Conservation (phyloP, 1,140 invertebrate genomes). For the Panulirus ornatus region DNA sequence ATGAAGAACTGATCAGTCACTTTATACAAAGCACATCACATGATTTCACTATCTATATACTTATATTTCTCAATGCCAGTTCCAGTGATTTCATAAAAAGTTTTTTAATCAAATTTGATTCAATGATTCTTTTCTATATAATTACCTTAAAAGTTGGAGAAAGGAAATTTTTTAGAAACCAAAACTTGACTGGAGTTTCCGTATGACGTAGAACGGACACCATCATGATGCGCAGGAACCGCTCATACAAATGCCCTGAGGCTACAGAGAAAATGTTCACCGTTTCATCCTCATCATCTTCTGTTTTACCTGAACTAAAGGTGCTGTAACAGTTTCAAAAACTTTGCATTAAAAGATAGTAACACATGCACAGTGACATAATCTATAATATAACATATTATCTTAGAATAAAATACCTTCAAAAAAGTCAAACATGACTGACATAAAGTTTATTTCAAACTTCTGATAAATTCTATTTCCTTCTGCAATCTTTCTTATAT, state of each 20-base stretch:
- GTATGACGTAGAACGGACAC: slow-evolving; percentile 97
- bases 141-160: slow-evolving; percentile 95
- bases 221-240: slow-evolving; percentile 99
- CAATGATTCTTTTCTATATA: too few species aligned
- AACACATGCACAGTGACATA: not conserved
- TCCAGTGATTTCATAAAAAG: too few species aligned
- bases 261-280: slow-evolving; percentile 99
- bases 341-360: not conserved
- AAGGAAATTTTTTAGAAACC: slow-evolving; percentile 99
- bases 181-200: slow-evolving; percentile 99
- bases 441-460: too few species aligned
- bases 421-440: too few species aligned
- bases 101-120: too few species aligned
- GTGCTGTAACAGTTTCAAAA: slow-evolving; percentile 77
- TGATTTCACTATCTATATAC: too few species aligned
- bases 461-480: too few species aligned
- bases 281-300: slow-evolving; percentile 85
- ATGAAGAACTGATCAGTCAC: too few species aligned
- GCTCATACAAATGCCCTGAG: slow-evolving; percentile 98
- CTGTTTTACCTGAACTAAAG: slow-evolving; percentile 81
- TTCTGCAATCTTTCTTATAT: too few species aligned
- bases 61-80: too few species aligned
- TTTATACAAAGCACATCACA: too few species aligned
- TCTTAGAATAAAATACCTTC: too few species aligned
- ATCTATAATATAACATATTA: not conserved